A percentile compares a stretch with the other conserved stretches of the same genome.
Evolutionary conservation across 2,888 invertebrate genomes (phyloP).

Genomic region (Mythimna ferrago): DNA sequence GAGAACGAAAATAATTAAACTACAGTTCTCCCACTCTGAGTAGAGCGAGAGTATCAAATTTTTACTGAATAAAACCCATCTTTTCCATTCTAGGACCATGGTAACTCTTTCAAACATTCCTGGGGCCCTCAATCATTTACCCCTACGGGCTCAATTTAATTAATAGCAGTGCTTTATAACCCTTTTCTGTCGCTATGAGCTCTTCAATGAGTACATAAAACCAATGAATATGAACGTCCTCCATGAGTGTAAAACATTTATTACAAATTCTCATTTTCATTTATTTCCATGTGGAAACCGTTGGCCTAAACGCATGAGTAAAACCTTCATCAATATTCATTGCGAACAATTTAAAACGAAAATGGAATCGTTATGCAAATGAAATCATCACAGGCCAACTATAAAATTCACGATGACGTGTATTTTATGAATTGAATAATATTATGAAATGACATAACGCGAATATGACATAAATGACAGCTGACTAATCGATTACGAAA

Average conservation of each 20-base stretch:
- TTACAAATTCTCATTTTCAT: conserved; percentile 32
- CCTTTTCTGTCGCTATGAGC: not conserved
- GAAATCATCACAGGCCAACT: conserved; percentile 47
- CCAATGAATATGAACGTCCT: conserved; percentile 6
- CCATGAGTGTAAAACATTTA: conserved; percentile 16
- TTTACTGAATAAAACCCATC: no score
- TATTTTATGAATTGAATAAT: conserved; percentile 47
- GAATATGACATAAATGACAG: conserved; percentile 54
- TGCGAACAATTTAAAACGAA: conserved; percentile 43
- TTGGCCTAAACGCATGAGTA: conserved; percentile 40
- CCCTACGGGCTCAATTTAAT: not conserved
- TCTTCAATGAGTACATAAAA: not conserved
- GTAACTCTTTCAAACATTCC: no score
- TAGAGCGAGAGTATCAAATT: no score
- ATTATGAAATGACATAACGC: conserved; percentile 59
- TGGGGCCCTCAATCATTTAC: not conserved
- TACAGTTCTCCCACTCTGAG: no score
- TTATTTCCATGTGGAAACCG: conserved; percentile 32
- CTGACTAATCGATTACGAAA: conserved; percentile 55
- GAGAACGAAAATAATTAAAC: no score
- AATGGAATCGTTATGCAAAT: conserved; percentile 63
- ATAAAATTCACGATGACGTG: conserved; percentile 55
- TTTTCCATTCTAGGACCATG: no score
- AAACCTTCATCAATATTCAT: conserved; percentile 61
- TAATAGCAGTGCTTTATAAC: not conserved